A percentile compares a stretch with the other conserved stretches of the same genome.
These are phyloP conservation scores for Conomelus anceps DNA, from an alignment of 2,888 invertebrate genomes.

Conservation along the genomic window DNA sequence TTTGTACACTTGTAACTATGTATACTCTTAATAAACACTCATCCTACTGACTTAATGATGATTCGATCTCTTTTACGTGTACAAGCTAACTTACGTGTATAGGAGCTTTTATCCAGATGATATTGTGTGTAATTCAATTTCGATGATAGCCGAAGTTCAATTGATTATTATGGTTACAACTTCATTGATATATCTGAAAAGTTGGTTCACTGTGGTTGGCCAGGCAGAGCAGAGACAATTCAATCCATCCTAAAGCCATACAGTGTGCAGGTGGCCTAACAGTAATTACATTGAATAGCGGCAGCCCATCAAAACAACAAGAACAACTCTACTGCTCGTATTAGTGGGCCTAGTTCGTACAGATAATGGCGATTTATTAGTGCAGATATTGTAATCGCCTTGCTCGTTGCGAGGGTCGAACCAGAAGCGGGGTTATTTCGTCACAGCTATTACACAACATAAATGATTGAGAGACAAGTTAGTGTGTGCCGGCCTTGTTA, in stretches of 20 bases:
- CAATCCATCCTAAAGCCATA: background rate
- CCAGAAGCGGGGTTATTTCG: background rate
- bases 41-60: no score
- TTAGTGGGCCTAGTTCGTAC: background rate
- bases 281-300: background rate
- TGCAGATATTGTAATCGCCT: background rate
- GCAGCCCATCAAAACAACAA: background rate
- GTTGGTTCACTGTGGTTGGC: background rate
- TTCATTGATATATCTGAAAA: background rate
- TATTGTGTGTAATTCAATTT: background rate
- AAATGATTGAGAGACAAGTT: background rate
- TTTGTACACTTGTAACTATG: no score
- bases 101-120: background rate
- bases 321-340: background rate
- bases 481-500: background rate
- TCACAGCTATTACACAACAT: background rate
- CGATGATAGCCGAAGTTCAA: background rate
- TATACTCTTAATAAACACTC: no score
- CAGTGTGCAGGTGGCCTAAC: background rate
- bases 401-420: background rate
- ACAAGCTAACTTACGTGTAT: background rate
- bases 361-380: background rate
- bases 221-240: background rate
- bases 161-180: background rate
- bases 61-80: no score